A percentile compares a stretch with the other conserved stretches of the same genome.
Evolutionary conservation across 2,113 vertebrate species (phyloP).

Genomic region (Oncorhynchus tshawytscha): DNA sequence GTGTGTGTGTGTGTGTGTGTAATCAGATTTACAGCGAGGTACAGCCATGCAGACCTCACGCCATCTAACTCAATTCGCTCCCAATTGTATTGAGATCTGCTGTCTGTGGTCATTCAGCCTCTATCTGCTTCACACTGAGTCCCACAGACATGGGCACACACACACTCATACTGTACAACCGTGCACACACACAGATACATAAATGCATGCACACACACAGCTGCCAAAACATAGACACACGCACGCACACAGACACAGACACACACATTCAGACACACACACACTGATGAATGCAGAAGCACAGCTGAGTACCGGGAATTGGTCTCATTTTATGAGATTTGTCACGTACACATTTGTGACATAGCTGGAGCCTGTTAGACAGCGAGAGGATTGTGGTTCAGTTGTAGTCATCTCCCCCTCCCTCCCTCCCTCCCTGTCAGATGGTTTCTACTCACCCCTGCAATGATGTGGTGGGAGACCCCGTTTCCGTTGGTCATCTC

Average conservation of each 20-base stretch:
- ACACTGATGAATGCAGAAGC: conserved; percentile 35
- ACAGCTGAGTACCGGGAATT: conserved; percentile 36
- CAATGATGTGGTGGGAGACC: conserved; percentile 61
- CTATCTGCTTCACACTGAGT: conserved; percentile 17
- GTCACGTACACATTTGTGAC: conserved; percentile 48
- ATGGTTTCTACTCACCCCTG: conserved; percentile 76
- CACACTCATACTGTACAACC: conserved; percentile 2
- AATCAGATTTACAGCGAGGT: conserved; percentile 72
- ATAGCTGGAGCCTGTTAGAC: conserved; percentile 33
- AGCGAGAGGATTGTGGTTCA: conserved; percentile 48
- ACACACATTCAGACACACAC: conserved; percentile 34
- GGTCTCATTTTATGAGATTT: conserved; percentile 47
- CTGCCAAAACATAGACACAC: conserved; percentile 27
- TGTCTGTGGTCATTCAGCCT: conserved; percentile 60
- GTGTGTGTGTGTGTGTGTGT: conserved; percentile 36
- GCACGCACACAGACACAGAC: background rate
- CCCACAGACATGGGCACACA: conserved; percentile 6
- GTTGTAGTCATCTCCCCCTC: background rate
- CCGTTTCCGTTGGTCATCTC: conserved; percentile 78
- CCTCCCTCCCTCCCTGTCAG: background rate
- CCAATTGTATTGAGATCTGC: conserved; percentile 69
- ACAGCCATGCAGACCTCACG: conserved; percentile 70
- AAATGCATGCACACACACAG: conserved; percentile 13
- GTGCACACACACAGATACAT: conserved; percentile 6
- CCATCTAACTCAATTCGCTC: conserved; percentile 70